These are phyloP conservation scores for Lithosia quadra DNA, from an alignment of 2,888 invertebrate species.

Conservation along the genomic window DNA sequence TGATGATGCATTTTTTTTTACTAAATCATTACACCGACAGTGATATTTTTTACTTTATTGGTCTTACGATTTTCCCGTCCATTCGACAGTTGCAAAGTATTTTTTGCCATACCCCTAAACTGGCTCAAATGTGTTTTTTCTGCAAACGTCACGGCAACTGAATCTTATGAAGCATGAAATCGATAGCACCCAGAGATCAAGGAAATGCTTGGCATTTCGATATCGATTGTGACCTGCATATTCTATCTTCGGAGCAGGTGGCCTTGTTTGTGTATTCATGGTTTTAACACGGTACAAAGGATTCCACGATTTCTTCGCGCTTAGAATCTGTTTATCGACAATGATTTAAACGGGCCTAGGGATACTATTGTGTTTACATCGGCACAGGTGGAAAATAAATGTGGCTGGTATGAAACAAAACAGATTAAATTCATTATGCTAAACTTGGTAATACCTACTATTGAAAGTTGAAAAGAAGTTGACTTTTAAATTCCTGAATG, in stretches of 20 bases:
- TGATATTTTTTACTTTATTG: background rate
- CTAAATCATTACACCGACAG: background rate
- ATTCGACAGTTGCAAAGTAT: slow-evolving; percentile 37
- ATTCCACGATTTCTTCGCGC: slow-evolving; percentile 49
- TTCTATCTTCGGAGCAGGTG: slow-evolving; percentile 63
- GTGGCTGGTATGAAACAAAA: background rate
- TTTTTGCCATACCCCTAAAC: slow-evolving; percentile 35
- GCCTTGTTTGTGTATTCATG: slow-evolving; percentile 70
- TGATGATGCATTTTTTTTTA: background rate
- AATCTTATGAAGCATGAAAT: slow-evolving; percentile 66
- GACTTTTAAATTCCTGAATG: too few relatives aligned
- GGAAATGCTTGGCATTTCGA: slow-evolving; percentile 35
- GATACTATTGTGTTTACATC: slow-evolving; percentile 11
- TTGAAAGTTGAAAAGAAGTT: background rate
- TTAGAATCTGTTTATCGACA: slow-evolving; percentile 52
- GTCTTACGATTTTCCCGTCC: slow-evolving; percentile 5
- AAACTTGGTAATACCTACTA: background rate
- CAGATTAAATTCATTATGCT: background rate
- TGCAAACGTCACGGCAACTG: slow-evolving; percentile 57
- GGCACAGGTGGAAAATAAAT: slow-evolving; percentile 1
- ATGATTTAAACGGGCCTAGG: slow-evolving; percentile 38
- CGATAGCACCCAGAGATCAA: slow-evolving; percentile 54
- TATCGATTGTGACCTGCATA: slow-evolving; percentile 64
- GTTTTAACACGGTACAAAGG: slow-evolving; percentile 61
- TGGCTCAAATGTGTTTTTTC: slow-evolving; percentile 45